A percentile compares a stretch with the other conserved stretches of the same genome.
phyloP scores from a whole-genome alignment of 2,113 vertebrate genomes.

The Poeciliopsis occidentalis region DNA sequence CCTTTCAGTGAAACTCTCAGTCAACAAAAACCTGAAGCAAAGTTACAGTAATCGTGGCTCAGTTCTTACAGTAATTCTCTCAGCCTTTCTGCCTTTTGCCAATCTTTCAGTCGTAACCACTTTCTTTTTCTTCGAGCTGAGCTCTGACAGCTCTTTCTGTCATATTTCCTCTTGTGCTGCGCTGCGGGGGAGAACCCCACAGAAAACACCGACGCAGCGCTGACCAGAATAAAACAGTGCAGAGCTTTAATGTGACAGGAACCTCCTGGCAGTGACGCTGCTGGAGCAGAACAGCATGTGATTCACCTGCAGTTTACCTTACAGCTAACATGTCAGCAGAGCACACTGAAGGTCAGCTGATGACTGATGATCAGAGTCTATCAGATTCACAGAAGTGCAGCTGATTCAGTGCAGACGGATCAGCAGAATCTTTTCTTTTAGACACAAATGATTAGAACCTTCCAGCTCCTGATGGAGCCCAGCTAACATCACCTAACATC shows the following conservation, averaged over 20 bases:
- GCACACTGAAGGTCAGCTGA: too few species aligned
- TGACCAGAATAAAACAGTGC: slow-evolving; percentile 65
- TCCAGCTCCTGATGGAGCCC: too few species aligned
- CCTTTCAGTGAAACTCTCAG: slow-evolving; percentile 38
- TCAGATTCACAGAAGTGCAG: too few species aligned
- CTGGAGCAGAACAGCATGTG: background rate
- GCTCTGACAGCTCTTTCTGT: slow-evolving; percentile 3
- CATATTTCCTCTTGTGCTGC: slow-evolving; percentile 33
- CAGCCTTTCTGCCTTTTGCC: slow-evolving; percentile 16
- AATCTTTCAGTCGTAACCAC: slow-evolving; percentile 19
- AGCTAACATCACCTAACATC: too few species aligned
- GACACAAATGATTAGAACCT: too few species aligned
- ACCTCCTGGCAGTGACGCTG: slow-evolving; percentile 12
- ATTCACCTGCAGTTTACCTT: too few species aligned
- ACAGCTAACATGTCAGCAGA: too few species aligned
- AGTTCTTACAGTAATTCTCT: slow-evolving; percentile 65
- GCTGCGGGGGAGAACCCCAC: slow-evolving; percentile 53
- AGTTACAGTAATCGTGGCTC: slow-evolving; percentile 50
- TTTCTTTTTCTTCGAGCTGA: slow-evolving; percentile 25
- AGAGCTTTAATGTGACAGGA: slow-evolving; percentile 50
- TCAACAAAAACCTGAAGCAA: slow-evolving; percentile 14
- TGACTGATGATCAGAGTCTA: too few species aligned
- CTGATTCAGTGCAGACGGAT: too few species aligned
- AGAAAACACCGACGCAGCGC: slow-evolving; percentile 36
- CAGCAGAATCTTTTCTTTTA: too few species aligned